Base-by-base conservation (phyloP, 2,113 vertebrate genomes). In the Syngnathus scovelli region DNA sequence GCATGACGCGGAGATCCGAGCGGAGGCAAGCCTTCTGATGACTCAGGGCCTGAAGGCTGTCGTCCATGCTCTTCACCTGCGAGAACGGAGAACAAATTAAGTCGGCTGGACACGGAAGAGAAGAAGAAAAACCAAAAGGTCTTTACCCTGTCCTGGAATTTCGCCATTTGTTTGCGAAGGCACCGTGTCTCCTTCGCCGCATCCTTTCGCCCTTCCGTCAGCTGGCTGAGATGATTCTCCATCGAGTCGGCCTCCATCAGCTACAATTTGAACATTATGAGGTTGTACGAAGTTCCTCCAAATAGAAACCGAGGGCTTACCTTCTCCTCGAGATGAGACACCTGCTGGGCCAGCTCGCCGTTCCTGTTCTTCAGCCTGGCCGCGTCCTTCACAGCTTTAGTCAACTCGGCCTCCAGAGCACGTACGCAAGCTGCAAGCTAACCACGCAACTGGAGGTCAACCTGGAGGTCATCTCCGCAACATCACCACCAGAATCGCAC, bases 341-440 rank as follows among this genome's bases (percentile, higher is more conserved):
- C 88, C 78, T 95, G 91, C 66, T 90, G 90, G 61, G 90, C 89
- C 59, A 95, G 92, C 75, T 92, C 78, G 33, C 74, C 56, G 67
- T 94, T 95, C 77, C 92, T 92, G 70, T 94, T 87, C 78, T 95
- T 88, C 82, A 95, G 66, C 0, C 87, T 52, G 23, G 75, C 88
- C 36, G 83, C 79, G 44, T 91, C 92, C 49, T 88, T 81, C 86
- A 94, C 90, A 74, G 93, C 76, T 84, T 91, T 84, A 23, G 88
- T 91, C 68, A 96, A 83, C 80, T 95, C 92, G 49, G 80, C 75
- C 84, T 95, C 92, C 89, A 95, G 76, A 70, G 92, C 92, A 0
- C 88, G 92, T 75, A 95, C 91, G 74, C 86, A 86, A 1, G 81
- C 81, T 48, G 74, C 76, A 76, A 90, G 74, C 88, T 90, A 77